A percentile compares a stretch with the other conserved stretches of the same genome.
phyloP scores from a whole-genome alignment of 2,113 vertebrate genomes.

The Mobula hypostoma region DNA sequence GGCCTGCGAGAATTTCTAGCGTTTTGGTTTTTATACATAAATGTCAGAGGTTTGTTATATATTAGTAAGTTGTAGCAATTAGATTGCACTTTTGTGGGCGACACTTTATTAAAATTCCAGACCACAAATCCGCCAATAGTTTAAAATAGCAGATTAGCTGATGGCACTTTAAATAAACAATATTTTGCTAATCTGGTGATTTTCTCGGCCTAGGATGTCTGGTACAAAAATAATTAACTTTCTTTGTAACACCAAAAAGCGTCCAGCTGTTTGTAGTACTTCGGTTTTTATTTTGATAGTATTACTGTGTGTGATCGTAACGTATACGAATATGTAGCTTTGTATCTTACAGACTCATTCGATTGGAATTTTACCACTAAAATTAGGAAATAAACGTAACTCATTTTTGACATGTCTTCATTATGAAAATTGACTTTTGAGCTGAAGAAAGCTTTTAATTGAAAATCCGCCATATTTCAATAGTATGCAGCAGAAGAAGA shows the following conservation, averaged over 20 bases:
- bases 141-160: neutral
- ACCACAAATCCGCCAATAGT: neutral
- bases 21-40: neutral
- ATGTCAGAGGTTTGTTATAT: neutral
- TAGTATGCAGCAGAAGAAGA: slow-evolving; percentile 65
- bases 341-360: neutral
- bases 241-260: neutral
- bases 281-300: neutral
- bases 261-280: neutral
- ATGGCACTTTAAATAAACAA: slow-evolving; percentile 23
- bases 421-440: slow-evolving; percentile 66
- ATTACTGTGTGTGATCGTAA: neutral
- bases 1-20: neutral
- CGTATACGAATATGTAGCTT: neutral
- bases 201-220: neutral
- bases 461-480: slow-evolving; percentile 73
- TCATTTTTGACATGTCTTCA: slow-evolving; percentile 55
- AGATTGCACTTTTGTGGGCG: neutral
- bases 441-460: slow-evolving; percentile 66
- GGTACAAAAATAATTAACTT: neutral
- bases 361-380: neutral
- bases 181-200: neutral
- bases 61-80: neutral
- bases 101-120: neutral
- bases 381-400: neutral